A percentile compares a stretch with the other conserved stretches of the same genome.
Evolutionary conservation across 2,888 invertebrate species (phyloP).

Genomic region (Cecidostiba fungosa): DNA sequence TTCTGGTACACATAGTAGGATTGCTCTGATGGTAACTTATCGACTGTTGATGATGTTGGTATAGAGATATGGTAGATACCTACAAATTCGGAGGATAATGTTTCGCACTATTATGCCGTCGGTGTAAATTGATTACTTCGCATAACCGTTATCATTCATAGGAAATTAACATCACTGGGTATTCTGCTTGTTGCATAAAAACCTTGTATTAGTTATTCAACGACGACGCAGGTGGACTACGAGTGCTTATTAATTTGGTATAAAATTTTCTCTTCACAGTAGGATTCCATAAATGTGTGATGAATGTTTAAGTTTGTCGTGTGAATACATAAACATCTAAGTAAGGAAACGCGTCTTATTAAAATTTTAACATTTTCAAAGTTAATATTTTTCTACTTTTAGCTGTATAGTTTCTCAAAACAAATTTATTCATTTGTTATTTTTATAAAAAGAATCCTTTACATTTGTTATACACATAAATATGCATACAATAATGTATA

Average conservation of each 20-base stretch:
- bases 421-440: too few relatives aligned
- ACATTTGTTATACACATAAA: not conserved
- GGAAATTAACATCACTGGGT: not conserved
- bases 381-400: too few relatives aligned
- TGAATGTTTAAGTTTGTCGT: too few relatives aligned
- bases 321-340: too few relatives aligned
- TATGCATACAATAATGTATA: not conserved
- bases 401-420: not conserved
- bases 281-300: too few relatives aligned
- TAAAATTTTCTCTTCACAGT: not conserved
- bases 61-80: not conserved
- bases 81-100: not conserved
- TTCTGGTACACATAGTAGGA: not conserved
- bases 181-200: not conserved
- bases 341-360: too few relatives aligned
- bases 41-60: not conserved
- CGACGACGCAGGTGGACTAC: not conserved
- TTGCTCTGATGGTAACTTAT: conserved; percentile 53
- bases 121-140: not conserved
- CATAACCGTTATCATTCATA: not conserved
- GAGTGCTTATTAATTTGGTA: not conserved
- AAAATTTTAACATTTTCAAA: too few relatives aligned
- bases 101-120: not conserved
- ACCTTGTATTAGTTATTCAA: not conserved
- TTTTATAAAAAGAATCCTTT: too few relatives aligned